These are phyloP conservation scores for Cyanoderma ruficeps DNA, from an alignment of 2,113 vertebrate species.

Conservation along the genomic window DNA sequence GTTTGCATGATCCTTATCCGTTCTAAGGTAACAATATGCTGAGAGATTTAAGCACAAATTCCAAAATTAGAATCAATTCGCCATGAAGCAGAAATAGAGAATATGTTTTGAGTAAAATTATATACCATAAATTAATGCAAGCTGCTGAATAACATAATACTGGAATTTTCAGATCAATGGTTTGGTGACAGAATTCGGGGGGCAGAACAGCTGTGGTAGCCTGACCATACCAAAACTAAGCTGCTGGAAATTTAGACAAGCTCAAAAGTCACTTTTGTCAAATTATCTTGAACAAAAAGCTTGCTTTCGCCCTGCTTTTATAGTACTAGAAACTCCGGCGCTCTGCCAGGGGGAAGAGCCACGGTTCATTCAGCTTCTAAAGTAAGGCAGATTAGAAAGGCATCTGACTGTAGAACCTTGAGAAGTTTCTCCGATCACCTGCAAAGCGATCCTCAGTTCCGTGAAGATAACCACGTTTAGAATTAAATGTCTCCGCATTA, in stretches of 20 bases:
- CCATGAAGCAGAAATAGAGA: neutral
- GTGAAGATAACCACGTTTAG: neutral
- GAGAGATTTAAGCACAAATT: neutral
- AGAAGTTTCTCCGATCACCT: neutral
- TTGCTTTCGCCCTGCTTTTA: neutral
- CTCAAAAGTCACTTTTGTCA: neutral
- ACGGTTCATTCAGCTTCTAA: neutral
- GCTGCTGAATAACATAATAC: neutral
- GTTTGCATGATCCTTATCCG: fast-evolving
- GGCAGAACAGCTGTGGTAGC: neutral
- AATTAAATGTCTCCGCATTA: neutral
- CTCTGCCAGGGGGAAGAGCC: neutral
- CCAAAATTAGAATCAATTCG: neutral
- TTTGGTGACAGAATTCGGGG: neutral
- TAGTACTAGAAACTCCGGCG: neutral
- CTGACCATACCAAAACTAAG: neutral
- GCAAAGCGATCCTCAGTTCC: neutral
- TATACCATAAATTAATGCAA: neutral
- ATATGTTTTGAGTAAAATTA: neutral
- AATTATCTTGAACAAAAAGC: neutral
- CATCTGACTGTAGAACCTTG: neutral
- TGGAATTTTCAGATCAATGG: neutral
- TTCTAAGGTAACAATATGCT: neutral
- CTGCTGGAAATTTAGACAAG: neutral
- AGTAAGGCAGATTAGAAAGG: neutral